Conservation (phyloP, 2,888 invertebrate species). For the Rhingia campestris region DNA sequence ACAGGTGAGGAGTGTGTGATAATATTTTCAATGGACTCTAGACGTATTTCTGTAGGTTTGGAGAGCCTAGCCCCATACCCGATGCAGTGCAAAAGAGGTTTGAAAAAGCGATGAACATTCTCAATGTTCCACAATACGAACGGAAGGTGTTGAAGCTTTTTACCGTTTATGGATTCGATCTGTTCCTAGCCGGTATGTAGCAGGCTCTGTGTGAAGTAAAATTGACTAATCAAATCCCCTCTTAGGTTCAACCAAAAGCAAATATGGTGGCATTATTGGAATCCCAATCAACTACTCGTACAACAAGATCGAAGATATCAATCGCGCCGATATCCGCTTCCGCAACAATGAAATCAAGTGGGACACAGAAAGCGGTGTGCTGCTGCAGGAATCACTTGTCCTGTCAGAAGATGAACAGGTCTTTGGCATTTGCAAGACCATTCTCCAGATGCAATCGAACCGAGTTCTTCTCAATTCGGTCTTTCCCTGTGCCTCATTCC, state of each 20-base stretch:
- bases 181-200: constrained; percentile 87
- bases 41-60: constrained; percentile 83
- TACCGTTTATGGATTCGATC: constrained; percentile 88
- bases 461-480: constrained; percentile 85
- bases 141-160: constrained; percentile 86
- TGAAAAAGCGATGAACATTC: constrained; percentile 85
- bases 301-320: constrained; percentile 84
- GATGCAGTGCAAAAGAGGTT: constrained; percentile 84
- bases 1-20: constrained; percentile 84
- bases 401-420: constrained; percentile 91
- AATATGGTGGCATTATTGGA: constrained; percentile 88
- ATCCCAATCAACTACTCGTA: constrained; percentile 89
- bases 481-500: constrained; percentile 83
- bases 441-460: constrained; percentile 86
- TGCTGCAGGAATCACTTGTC: constrained; percentile 87
- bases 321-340: constrained; percentile 85
- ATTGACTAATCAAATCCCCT: not conserved
- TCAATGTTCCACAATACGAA: constrained; percentile 84
- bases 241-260: constrained; percentile 84
- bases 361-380: constrained; percentile 85
- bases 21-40: not conserved
- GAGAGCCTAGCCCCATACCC: constrained; percentile 85
- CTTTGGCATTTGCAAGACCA: constrained; percentile 91
- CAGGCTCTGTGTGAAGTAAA: constrained; percentile 37
- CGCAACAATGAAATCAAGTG: constrained; percentile 86